Evolutionary conservation across 92 coral and sea anemone species (phyloP).

Genomic region (Chrysogorgia sp.): DNA sequence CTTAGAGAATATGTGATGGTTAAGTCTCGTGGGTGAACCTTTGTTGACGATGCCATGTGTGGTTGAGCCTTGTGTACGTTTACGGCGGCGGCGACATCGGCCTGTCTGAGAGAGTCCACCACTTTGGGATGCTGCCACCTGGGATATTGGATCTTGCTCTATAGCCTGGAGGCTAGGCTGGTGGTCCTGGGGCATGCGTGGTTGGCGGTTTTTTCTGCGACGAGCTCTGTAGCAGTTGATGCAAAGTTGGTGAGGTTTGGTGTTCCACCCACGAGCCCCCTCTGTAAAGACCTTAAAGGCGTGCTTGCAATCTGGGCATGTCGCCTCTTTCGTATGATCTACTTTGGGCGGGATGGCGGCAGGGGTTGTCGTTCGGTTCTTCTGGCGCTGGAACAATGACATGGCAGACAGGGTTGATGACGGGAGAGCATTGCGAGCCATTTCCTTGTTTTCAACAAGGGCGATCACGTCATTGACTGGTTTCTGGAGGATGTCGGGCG

Average conservation of each 20-base stretch:
- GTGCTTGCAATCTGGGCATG: constrained; percentile 57
- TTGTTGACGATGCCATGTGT: constrained; percentile 2
- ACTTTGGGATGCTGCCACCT: constrained; percentile 30
- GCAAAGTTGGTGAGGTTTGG: constrained; percentile 57
- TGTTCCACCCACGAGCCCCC: constrained; percentile 67
- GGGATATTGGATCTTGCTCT: constrained; percentile 39
- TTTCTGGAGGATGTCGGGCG: constrained; percentile 7
- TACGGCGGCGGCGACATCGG: constrained; percentile 2
- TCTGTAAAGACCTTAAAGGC: constrained; percentile 60
- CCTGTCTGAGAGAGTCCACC: not conserved
- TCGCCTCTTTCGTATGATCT: constrained; percentile 39
- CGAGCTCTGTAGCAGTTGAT: constrained; percentile 55
- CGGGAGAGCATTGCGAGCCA: constrained; percentile 31
- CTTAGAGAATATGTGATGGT: constrained; percentile 57
- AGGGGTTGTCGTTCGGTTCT: constrained; percentile 18
- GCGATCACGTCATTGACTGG: constrained; percentile 34
- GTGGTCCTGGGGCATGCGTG: not conserved
- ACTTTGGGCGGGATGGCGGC: too few species aligned
- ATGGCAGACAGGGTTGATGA: constrained; percentile 17
- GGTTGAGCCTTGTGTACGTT: not conserved
- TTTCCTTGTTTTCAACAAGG: constrained; percentile 15
- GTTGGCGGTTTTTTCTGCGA: constrained; percentile 27
- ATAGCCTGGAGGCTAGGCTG: constrained; percentile 6
- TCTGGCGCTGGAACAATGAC: constrained; percentile 1
- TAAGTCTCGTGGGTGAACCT: not conserved